Base-by-base conservation (phyloP, 2,113 vertebrate genomes). In the Paradoxurus hermaphroditus region DNA sequence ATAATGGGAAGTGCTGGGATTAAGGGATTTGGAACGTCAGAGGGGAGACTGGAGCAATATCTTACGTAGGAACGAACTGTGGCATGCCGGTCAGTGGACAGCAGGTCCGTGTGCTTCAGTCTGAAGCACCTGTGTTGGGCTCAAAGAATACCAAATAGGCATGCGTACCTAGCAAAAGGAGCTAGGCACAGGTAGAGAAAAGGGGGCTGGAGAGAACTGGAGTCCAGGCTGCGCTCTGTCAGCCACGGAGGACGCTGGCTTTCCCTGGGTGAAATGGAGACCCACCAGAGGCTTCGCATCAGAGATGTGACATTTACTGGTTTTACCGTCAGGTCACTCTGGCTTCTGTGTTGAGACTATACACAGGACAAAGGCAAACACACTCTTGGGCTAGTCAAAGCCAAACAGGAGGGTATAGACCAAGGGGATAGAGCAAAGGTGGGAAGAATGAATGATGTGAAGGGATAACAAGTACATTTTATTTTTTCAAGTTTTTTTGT, bases 1-100 rank as follows among this genome's bases (percentile, higher is more conserved):
- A 0, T 34, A 34, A 75, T 16, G 41, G 49, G 7, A 44, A 72
- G 41, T 12, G 1, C 5, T 84, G 4, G 7, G 39, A 83, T 59
- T 18, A 73, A 86, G 15, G 18, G 5, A 91, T 21, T 3, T 94
- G 5, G 27, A 73, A 46, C 25, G 56, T 15, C 36, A 82, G 73
- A 59, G 10, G 34, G 12, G 18, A 70, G 41, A 46, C 1, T 23
- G 7, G 9, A 62, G 31, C 14, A 23, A 36, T 46, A 8, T 3
- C 0, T 9, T 1, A 34, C 11, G 23, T n/a, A 49, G 16, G 5
- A 4, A 27, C 3, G 34, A 41, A 34, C 3, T 0, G 1, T 9
- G 2, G 5, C 21, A 6, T 3, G 1, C 51, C 7, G 8, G 46
- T 36, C 7, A 21, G 39, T 44, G 9, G 2, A 79, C 5, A 1